A percentile compares a stretch with the other conserved stretches of the same genome.
Evolutionary conservation across 2,797 vertebrate species (phyloP).

Genomic region (Sphaeramia orbicularis): DNA sequence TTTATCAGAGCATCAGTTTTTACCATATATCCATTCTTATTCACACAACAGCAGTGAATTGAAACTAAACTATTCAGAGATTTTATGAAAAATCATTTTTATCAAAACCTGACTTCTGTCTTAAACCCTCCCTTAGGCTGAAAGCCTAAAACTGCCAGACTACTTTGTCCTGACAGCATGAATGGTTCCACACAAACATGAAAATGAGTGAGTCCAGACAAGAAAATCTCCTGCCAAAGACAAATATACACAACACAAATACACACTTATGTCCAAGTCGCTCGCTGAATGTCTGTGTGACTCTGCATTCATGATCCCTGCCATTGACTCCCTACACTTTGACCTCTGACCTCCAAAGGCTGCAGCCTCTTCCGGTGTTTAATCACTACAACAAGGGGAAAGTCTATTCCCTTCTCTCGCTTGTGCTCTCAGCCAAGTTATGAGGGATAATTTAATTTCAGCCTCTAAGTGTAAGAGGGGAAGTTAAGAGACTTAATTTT

Average conservation of each 20-base stretch:
- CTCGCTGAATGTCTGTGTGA: background rate
- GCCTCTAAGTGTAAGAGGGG: constrained; percentile 11
- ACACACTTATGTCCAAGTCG: background rate
- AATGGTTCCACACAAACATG: background rate
- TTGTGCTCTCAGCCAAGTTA: constrained; percentile 9
- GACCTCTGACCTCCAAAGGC: constrained; percentile 58
- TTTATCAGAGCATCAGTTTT: no score
- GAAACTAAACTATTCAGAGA: no score
- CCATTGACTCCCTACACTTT: constrained; percentile 36
- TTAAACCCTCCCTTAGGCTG: no score
- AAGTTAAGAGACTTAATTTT: constrained; percentile 17
- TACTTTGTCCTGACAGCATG: background rate
- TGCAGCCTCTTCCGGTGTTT: constrained; percentile 54
- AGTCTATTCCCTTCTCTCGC: background rate
- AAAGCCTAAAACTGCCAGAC: no score
- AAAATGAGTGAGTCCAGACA: background rate
- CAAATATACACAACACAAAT: background rate
- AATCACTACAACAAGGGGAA: constrained; percentile 31
- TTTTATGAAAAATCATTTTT: no score
- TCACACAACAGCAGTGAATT: no score
- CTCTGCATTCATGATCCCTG: constrained; percentile 5
- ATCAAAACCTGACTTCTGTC: no score
- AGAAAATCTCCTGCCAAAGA: background rate
- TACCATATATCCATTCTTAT: no score
- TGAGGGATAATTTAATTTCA: constrained; percentile 32